These are phyloP conservation scores for Drosophila pallidifrons DNA, from an alignment of 1,140 invertebrate species.

Conservation along the genomic window DNA sequence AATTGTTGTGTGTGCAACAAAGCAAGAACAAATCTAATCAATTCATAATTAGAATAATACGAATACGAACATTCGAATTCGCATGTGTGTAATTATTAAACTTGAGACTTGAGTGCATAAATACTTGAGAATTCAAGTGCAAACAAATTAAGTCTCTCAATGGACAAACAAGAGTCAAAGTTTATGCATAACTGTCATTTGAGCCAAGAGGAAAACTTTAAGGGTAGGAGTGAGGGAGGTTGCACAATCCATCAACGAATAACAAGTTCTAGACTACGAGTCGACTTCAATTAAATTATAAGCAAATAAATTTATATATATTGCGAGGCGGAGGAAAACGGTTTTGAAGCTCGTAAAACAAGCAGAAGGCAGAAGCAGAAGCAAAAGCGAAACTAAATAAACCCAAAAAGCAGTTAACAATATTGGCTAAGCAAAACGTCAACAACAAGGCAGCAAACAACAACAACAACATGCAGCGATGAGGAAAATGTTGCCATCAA, in stretches of 20 bases:
- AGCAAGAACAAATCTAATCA: background rate
- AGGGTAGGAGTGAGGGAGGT: too few relatives aligned
- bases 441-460: slow-evolving; percentile 22
- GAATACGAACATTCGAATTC: too few relatives aligned
- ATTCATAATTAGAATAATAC: background rate
- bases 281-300: slow-evolving; percentile 74
- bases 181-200: slow-evolving; percentile 20
- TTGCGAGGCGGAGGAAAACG: slow-evolving; percentile 2
- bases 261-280: slow-evolving; percentile 13
- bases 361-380: slow-evolving; percentile 34
- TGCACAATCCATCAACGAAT: slow-evolving; percentile 2
- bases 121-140: background rate
- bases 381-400: slow-evolving; percentile 62
- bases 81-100: background rate
- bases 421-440: slow-evolving; percentile 64
- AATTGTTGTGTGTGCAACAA: background rate
- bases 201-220: too few relatives aligned
- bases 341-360: slow-evolving; percentile 69
- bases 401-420: slow-evolving; percentile 64
- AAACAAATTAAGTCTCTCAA: slow-evolving; percentile 11
- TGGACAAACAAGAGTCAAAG: slow-evolving; percentile 6
- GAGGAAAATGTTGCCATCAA: slow-evolving; percentile 74
- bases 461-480: slow-evolving; percentile 18
- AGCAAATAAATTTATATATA: slow-evolving; percentile 74
- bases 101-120: background rate